Percentiles rank a stretch among this genome's conserved stretches.
Evolutionary conservation across 2,888 invertebrate species (phyloP).

Genomic region (Flabesymbios commensalis): DNA sequence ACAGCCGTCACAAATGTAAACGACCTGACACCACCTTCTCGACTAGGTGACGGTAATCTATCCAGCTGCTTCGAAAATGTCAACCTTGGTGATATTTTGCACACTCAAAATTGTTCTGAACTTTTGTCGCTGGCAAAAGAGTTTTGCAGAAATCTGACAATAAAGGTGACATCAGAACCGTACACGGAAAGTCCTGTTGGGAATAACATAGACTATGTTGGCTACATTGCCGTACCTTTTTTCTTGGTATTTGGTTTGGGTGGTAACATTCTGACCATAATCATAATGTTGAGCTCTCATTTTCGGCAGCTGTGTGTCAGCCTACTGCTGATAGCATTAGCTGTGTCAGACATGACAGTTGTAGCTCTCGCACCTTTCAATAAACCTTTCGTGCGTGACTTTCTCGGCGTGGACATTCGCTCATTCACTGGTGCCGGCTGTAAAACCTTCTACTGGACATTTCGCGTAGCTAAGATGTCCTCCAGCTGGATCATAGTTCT

Average conservation of each 20-base stretch:
- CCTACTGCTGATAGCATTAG: constrained; percentile 36
- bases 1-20: too few relatives aligned
- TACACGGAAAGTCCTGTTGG: too few relatives aligned
- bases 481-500: constrained; percentile 44
- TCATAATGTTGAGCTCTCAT: constrained; percentile 32
- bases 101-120: too few relatives aligned
- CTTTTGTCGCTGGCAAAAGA: too few relatives aligned
- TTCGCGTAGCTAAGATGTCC: constrained; percentile 39
- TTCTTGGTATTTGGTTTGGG: constrained; percentile 34
- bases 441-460: constrained; percentile 39
- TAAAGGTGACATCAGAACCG: too few relatives aligned
- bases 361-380: constrained; percentile 40
- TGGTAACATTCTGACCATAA: constrained; percentile 38
- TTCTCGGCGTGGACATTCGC: constrained; percentile 37
- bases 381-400: constrained; percentile 32
- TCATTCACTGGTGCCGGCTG: constrained; percentile 35
- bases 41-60: too few relatives aligned
- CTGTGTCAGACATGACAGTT: constrained; percentile 38
- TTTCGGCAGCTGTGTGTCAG: constrained; percentile 34
- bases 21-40: too few relatives aligned
- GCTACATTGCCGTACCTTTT: constrained; percentile 31
- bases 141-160: too few relatives aligned
- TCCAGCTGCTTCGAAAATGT: too few relatives aligned
- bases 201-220: constrained; percentile 9
- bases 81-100: too few relatives aligned